These are phyloP conservation scores for Petrolisthes cinctipes DNA, from an alignment of 2,888 invertebrate genomes.

Conservation along the genomic window DNA sequence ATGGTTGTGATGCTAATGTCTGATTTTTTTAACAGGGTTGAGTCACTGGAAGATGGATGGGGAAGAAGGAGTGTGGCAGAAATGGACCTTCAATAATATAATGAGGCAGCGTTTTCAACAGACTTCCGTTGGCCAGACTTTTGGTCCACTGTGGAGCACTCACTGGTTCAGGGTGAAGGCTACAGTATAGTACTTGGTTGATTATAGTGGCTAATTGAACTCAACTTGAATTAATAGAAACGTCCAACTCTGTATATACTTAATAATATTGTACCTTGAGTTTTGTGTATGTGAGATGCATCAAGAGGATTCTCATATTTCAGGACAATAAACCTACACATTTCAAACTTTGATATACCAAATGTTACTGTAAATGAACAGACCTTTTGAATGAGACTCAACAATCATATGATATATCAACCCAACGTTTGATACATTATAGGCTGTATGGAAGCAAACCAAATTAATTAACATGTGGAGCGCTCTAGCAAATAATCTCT, in stretches of 20 bases:
- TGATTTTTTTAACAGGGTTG: slow-evolving; percentile 22
- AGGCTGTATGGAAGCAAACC: too few species aligned
- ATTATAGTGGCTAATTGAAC: neutral
- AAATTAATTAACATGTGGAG: too few species aligned
- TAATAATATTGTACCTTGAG: neutral
- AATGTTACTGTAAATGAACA: too few species aligned
- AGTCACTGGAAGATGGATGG: slow-evolving; percentile 55
- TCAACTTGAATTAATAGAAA: neutral
- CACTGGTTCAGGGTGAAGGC: slow-evolving; percentile 71
- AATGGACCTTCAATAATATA: slow-evolving; percentile 56
- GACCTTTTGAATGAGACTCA: too few species aligned
- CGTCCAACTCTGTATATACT: neutral
- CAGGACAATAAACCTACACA: too few species aligned
- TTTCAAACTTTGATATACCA: too few species aligned
- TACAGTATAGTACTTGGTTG: neutral
- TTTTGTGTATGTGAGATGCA: neutral
- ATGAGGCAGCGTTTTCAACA: slow-evolving; percentile 66
- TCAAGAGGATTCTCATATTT: too few species aligned
- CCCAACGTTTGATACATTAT: too few species aligned
- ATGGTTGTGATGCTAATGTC: too few species aligned
- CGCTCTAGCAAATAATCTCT: too few species aligned
- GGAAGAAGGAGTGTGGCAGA: slow-evolving; percentile 50
- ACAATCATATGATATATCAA: too few species aligned
- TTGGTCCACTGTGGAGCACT: slow-evolving; percentile 72
- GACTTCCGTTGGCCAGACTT: slow-evolving; percentile 67